These are phyloP conservation scores for Saturnia japonica DNA, from an alignment of 2,888 invertebrate species.

Conservation along the genomic window DNA sequence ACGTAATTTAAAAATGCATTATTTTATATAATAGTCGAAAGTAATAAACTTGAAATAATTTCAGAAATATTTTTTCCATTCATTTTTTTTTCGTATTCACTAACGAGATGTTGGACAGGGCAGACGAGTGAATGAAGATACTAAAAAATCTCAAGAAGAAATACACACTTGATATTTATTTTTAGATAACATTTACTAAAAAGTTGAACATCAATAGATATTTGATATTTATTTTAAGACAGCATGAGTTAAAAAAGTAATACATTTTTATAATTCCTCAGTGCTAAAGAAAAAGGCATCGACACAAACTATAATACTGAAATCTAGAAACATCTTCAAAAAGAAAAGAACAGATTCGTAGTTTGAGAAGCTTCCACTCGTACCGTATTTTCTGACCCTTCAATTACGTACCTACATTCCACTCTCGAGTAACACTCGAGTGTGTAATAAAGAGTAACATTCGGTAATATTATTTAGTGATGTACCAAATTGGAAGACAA, in stretches of 20 bases:
- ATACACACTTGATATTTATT: no score
- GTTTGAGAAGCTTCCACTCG: conserved; percentile 20
- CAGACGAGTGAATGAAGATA: no score
- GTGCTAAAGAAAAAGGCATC: not conserved
- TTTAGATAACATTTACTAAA: no score
- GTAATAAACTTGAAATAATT: no score
- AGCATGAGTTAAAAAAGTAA: not conserved
- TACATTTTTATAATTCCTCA: not conserved
- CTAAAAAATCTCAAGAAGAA: no score
- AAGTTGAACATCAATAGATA: no score
- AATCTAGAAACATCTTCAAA: not conserved
- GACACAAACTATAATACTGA: not conserved
- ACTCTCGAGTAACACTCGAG: conserved; percentile 41
- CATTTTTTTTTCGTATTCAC: no score
- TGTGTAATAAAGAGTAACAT: conserved; percentile 51
- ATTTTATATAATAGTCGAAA: no score
- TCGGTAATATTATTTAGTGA: conserved; percentile 42
- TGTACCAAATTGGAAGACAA: not conserved
- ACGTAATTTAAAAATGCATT: no score
- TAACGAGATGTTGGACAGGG: no score
- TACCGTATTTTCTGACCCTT: conserved; percentile 32
- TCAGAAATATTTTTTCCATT: no score
- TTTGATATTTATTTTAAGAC: not conserved
- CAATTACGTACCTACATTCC: conserved; percentile 45
- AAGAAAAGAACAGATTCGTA: conserved; percentile 4